phyloP scores from a whole-genome alignment of 1,140 invertebrate species.

The Lepidotrigona ventralis region DNA sequence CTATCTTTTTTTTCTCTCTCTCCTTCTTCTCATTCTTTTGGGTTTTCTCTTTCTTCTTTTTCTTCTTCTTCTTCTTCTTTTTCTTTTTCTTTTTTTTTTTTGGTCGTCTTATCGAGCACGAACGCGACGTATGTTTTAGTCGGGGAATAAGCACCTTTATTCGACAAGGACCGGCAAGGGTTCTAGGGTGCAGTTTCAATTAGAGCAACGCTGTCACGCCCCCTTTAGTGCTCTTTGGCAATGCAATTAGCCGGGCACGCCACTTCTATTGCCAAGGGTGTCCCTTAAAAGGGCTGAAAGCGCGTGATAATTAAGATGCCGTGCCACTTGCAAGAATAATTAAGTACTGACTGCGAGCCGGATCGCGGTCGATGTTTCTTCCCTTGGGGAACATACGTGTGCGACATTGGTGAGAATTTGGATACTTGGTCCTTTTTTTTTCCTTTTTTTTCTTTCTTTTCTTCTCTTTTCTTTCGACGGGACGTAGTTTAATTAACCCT shows the following conservation, averaged over 20 bases:
- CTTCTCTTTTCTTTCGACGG: neutral
- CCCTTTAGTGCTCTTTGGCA: conserved; percentile 33
- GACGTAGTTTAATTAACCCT: neutral
- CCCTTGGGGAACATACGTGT: neutral
- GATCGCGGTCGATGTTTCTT: conserved; percentile 14
- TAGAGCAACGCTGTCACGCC: conserved; percentile 27
- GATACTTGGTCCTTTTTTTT: neutral
- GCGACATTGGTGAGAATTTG: neutral
- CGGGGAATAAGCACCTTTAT: neutral
- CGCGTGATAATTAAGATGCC: conserved; percentile 57
- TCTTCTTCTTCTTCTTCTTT: too few species aligned
- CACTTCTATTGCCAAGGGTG: conserved; percentile 30
- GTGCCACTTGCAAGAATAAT: conserved; percentile 49
- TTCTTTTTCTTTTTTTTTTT: too few species aligned
- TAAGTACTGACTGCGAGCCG: conserved; percentile 19
- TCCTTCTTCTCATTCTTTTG: too few species aligned
- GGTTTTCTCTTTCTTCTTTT: too few species aligned
- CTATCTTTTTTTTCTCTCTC: neutral
- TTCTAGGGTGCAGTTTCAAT: conserved; percentile 42
- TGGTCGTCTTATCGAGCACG: neutral
- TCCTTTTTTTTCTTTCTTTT: neutral
- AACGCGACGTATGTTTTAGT: neutral
- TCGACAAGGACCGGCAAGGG: neutral
- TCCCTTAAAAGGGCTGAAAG: conserved; percentile 46
- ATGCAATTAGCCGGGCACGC: conserved; percentile 56